phyloP scores from a whole-genome alignment of 92 coral and sea anemone genomes.

The Nematostella vectensis region DNA sequence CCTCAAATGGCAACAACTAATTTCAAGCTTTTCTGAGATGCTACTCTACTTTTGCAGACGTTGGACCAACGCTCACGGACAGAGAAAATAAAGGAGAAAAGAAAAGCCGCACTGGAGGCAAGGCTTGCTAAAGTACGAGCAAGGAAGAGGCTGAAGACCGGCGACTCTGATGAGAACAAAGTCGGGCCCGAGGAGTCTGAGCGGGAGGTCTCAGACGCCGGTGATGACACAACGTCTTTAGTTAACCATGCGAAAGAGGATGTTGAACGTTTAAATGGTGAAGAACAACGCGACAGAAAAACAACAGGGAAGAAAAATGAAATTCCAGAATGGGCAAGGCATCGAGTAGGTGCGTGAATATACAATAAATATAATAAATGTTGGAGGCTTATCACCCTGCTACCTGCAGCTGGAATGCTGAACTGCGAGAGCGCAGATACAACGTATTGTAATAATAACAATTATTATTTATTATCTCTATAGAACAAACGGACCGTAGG shows the following conservation, averaged over 20 bases:
- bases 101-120: slow-evolving; percentile 90
- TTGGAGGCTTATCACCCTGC: no score
- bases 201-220: neutral
- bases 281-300: no score
- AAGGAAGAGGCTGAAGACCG: slow-evolving; percentile 56
- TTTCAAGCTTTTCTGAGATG: no score
- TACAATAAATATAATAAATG: no score
- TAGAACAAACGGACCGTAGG: slow-evolving; percentile 38
- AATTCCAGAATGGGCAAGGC: no score
- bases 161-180: no score
- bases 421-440: neutral
- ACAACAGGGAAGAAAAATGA: no score
- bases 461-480: neutral
- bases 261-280: neutral
- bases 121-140: slow-evolving; percentile 88
- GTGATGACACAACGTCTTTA: neutral
- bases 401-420: neutral
- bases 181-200: slow-evolving; percentile 6
- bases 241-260: neutral
- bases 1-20: no score
- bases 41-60: slow-evolving; percentile 64
- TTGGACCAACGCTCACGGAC: slow-evolving; percentile 74
- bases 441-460: neutral
- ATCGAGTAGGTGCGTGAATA: no score
- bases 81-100: slow-evolving; percentile 80